phyloP scores from a whole-genome alignment of 2,113 vertebrate genomes.

The Xiphophorus maculatus region DNA sequence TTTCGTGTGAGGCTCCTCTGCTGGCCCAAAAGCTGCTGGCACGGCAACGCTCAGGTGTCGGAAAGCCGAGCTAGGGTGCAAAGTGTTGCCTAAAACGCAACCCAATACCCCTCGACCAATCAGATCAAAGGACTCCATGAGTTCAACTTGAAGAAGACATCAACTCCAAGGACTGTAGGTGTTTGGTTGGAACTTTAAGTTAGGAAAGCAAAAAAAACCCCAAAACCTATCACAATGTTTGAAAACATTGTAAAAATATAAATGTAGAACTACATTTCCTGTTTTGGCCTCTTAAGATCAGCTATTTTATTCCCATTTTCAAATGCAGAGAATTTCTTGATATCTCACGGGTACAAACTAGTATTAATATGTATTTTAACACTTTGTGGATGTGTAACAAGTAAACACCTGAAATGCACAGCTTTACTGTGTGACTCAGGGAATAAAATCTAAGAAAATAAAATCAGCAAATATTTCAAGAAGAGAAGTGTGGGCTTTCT shows the following conservation, averaged over 20 bases:
- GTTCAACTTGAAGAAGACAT: neutral
- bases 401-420: no score
- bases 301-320: no score
- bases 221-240: neutral
- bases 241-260: neutral
- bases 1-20: neutral
- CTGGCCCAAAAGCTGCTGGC: conserved; percentile 59
- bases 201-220: neutral
- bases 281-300: no score
- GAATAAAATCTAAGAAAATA: no score
- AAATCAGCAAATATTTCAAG: no score
- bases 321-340: no score
- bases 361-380: no score
- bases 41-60: conserved; percentile 55
- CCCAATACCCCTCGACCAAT: conserved; percentile 61
- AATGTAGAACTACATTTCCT: neutral
- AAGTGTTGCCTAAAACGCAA: conserved; percentile 61
- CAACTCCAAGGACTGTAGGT: neutral
- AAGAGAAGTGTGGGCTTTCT: no score
- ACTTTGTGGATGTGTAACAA: no score
- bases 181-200: neutral
- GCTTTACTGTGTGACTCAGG: no score
- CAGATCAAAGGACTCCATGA: conserved; percentile 57
- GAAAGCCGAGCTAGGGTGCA: conserved; percentile 61
- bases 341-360: no score